Base-by-base conservation (phyloP, 1,140 invertebrate genomes). In the Teleogryllus occipitalis region DNA sequence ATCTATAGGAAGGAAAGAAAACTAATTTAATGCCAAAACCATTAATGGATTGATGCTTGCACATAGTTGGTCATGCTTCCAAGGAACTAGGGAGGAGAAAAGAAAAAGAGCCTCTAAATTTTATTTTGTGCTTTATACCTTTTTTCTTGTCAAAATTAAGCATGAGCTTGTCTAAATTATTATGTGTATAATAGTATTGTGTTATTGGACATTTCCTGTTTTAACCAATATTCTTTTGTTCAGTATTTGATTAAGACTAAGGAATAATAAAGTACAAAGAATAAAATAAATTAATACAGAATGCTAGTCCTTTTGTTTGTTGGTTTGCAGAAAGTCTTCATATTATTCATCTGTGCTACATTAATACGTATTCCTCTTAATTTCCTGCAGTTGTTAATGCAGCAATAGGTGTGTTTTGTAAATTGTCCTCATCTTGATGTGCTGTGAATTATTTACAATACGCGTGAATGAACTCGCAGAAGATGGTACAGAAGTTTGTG, bases 251-350 rank as follows among this genome's bases (percentile, higher is more conserved):
- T 10, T 14, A 65, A 65, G 54, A 65, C 54, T 14, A 65, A 65
- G 18, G 54, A 65, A 65, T 65, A 65, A 65, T 65, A 65, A 65
- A 65, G 54, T 65, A 65, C 54, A 65, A 65, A 65, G 54, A 65
- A 65, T 65, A 65, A 65, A 65, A 65, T 65, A 7, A 18, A 65
- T 65, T 65, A 65, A 65, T 65, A 65, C 54, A 65, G 18, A 14
- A 65, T 65, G 18, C 54, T 65, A 65, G 54, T 65, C 54, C 54
- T 65, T 65, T 18, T 65, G 18, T 65, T 7, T 65, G 18, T 65
- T 65, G 18, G 18, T 65, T 65, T 10, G 10, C 18, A 18, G 10
- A 14, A 65, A 65, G 18, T 65, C 10, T 65, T 18, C 18, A 18
- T 65, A 65, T 65, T 65, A 65, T 65, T 65, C 54, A 65, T 65